phyloP scores from a whole-genome alignment of 2,113 vertebrate genomes.

The Himantopus leucocephalus region DNA sequence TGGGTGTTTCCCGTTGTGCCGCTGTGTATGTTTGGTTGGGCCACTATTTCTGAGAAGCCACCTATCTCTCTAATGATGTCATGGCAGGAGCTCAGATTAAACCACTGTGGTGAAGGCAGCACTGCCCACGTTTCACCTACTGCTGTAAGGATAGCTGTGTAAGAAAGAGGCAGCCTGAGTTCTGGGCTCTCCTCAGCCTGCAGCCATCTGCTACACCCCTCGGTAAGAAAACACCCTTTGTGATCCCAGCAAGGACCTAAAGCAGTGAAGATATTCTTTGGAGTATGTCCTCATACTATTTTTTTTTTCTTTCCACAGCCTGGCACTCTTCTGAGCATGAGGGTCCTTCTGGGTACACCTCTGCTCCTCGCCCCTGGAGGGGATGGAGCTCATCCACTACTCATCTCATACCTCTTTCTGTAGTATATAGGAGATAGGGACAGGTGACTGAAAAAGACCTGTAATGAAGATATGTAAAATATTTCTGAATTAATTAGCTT shows the following conservation, averaged over 20 bases:
- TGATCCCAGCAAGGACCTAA: not conserved
- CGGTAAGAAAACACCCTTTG: not conserved
- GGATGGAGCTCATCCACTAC: not conserved
- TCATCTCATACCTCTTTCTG: not conserved
- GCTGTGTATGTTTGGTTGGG: fast-evolving
- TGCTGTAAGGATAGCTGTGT: not conserved
- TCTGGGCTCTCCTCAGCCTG: not conserved
- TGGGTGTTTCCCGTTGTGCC: not conserved
- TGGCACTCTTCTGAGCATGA: not conserved
- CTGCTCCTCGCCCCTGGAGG: not conserved
- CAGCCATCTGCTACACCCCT: not conserved
- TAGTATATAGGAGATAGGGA: not conserved
- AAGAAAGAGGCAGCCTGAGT: not conserved
- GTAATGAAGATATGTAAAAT: not conserved
- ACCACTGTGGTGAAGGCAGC: not conserved
- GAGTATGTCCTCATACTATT: not conserved
- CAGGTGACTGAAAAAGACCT: conserved; percentile 12
- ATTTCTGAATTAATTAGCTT: conserved; percentile 11
- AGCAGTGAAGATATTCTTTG: not conserved
- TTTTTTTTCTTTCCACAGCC: not conserved
- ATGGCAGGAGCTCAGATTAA: not conserved
- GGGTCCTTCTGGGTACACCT: not conserved
- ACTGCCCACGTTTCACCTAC: not conserved
- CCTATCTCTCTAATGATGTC: not conserved
- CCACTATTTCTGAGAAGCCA: not conserved